phyloP scores from a whole-genome alignment of 2,113 vertebrate genomes.

The Onychostoma macrolepis region DNA sequence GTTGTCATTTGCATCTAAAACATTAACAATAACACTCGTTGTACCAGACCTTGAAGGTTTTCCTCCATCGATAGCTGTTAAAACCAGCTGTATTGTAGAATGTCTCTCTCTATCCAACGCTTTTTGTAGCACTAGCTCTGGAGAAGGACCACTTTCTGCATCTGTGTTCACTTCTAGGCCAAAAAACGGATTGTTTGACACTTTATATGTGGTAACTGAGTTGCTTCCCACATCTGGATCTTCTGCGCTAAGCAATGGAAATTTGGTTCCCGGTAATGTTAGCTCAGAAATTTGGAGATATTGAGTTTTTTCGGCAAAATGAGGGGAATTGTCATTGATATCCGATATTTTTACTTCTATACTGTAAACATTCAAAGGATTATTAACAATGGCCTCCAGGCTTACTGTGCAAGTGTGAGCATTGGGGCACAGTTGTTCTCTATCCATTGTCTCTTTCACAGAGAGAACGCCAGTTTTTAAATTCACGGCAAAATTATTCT shows the following conservation, averaged over 20 bases:
- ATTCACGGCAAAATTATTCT: neutral
- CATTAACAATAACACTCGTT: conserved; percentile 59
- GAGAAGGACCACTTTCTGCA: conserved; percentile 35
- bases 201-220: conserved; percentile 38
- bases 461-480: neutral
- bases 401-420: neutral
- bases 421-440: neutral
- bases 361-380: neutral
- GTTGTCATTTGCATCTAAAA: conserved; percentile 71
- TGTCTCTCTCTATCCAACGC: conserved; percentile 71
- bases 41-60: conserved; percentile 68
- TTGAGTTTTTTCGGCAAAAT: neutral
- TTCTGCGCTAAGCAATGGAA: conserved; percentile 64
- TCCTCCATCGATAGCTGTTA: conserved; percentile 73
- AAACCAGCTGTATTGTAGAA: conserved; percentile 53
- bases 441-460: neutral
- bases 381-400: neutral
- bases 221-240: conserved; percentile 72
- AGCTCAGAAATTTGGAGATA: neutral
- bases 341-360: neutral
- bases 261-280: conserved; percentile 56
- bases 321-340: neutral
- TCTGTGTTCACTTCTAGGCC: neutral
- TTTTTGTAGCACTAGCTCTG: conserved; percentile 73
- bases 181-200: neutral